Conservation (phyloP, 2,113 vertebrate species). For the Dermatemys mawii region DNA sequence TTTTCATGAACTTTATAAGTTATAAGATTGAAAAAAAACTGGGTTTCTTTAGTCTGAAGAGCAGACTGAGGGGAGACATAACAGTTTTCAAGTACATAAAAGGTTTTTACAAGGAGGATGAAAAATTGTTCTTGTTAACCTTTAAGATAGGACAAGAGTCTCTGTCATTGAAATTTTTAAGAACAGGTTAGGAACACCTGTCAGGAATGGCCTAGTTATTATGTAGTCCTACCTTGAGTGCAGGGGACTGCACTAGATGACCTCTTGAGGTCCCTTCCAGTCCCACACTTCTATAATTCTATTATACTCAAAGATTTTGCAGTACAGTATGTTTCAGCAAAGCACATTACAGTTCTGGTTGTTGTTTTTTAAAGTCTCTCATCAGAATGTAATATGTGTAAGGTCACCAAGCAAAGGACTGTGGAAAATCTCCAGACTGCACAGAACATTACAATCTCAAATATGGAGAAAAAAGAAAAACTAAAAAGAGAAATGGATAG, state of each 20-base stretch:
- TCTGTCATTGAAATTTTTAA: background rate
- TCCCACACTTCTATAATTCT: background rate
- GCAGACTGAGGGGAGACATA: background rate
- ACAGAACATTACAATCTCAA: background rate
- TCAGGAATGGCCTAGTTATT: background rate
- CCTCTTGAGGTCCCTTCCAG: background rate
- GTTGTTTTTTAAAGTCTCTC: rapidly evolving
- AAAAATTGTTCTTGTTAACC: background rate
- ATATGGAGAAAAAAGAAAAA: background rate
- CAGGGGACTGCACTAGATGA: background rate
- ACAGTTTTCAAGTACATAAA: background rate
- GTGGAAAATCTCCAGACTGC: background rate
- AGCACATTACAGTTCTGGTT: rapidly evolving
- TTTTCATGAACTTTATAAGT: background rate
- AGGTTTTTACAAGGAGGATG: background rate
- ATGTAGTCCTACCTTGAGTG: background rate
- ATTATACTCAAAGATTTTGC: background rate
- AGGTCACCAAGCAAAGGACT: background rate
- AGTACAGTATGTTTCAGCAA: background rate
- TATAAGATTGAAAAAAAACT: background rate
- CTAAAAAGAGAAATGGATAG: background rate
- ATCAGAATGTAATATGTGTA: background rate
- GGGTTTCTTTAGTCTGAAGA: background rate
- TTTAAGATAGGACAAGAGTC: background rate
- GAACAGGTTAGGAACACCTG: background rate